Percentiles rank a stretch among this genome's conserved stretches.
Evolutionary conservation across 2,797 vertebrate species (phyloP).

Genomic region (Tarsius wallacei): DNA sequence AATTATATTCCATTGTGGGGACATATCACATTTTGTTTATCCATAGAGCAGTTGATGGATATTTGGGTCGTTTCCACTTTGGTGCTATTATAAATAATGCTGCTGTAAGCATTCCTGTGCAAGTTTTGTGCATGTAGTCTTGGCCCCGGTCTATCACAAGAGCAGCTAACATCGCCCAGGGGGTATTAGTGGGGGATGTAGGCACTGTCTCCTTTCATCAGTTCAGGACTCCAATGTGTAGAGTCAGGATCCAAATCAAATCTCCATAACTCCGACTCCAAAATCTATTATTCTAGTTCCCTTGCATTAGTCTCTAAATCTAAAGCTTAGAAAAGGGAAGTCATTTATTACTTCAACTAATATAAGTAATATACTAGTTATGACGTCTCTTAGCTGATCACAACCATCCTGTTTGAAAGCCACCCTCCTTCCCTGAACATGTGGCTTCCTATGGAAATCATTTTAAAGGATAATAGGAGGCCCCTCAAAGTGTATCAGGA

Average conservation of each 20-base stretch:
- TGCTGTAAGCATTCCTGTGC: not conserved
- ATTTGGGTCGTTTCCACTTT: not conserved
- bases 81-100: not conserved
- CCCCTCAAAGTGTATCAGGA: not conserved
- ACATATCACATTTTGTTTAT: not conserved
- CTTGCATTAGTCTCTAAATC: not conserved
- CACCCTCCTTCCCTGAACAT: not conserved
- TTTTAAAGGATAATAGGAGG: not conserved
- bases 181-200: not conserved
- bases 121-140: not conserved
- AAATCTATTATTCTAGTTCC: not conserved
- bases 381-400: not conserved
- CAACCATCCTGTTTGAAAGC: not conserved
- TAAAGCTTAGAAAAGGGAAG: not conserved
- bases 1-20: not conserved
- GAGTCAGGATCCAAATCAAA: not conserved
- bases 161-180: not conserved
- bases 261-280: not conserved
- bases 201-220: not conserved
- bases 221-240: not conserved
- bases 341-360: not conserved
- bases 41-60: not conserved
- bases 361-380: not conserved
- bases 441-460: not conserved
- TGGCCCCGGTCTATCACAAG: not conserved